These are phyloP conservation scores for Sparus aurata DNA, from an alignment of 2,797 vertebrate genomes.

Conservation along the genomic window DNA sequence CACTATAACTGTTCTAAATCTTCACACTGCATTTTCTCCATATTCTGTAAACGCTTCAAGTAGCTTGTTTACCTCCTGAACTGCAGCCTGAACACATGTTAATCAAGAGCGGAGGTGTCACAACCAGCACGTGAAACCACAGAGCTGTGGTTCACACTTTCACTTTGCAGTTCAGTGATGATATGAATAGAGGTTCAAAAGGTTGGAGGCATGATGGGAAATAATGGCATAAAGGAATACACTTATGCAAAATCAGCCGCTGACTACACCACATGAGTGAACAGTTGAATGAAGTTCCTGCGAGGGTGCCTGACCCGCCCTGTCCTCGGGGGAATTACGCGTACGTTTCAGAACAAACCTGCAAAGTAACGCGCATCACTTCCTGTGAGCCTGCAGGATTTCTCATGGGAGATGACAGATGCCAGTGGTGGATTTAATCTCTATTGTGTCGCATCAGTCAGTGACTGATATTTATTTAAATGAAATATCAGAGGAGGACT, in stretches of 20 bases:
- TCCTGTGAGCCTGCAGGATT: constrained; percentile 7
- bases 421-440: neutral
- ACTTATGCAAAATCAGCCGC: neutral
- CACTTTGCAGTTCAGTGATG: neutral
- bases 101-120: neutral
- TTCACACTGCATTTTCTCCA: neutral
- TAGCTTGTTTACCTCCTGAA: no score
- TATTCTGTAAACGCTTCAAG: neutral
- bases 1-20: no score
- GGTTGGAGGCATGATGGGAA: neutral
- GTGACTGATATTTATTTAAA: neutral
- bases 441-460: neutral
- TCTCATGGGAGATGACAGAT: constrained; percentile 26
- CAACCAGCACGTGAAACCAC: no score
- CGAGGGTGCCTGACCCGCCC: neutral
- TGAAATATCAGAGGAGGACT: neutral
- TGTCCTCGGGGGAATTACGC: neutral
- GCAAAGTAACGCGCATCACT: constrained; percentile 12
- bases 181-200: neutral
- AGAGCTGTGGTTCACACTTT: neutral
- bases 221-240: neutral
- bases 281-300: constrained; percentile 3
- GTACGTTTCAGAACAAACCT: constrained; percentile 4
- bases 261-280: neutral
- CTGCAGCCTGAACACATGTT: neutral